Conservation (phyloP, 2,888 invertebrate genomes). For the Ennomos quercinarius region DNA sequence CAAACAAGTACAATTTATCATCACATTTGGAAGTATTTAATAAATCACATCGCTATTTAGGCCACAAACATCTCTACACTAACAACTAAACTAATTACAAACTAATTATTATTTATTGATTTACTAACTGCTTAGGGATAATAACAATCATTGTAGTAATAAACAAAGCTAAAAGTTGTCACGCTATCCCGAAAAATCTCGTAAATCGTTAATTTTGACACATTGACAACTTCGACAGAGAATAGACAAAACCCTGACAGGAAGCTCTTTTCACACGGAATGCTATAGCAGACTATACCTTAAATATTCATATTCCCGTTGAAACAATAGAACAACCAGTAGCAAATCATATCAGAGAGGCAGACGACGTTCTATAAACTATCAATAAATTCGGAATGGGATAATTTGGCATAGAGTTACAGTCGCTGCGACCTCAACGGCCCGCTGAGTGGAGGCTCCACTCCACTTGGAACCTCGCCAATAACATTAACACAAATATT, state of each 20-base stretch:
- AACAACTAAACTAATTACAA: no score
- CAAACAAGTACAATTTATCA: neutral
- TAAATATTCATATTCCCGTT: neutral
- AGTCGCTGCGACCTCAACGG: conserved; percentile 52
- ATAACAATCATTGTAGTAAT: no score
- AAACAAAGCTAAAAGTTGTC: no score
- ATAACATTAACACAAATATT: conserved; percentile 70
- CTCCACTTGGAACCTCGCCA: conserved; percentile 73
- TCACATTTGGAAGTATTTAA: conserved; percentile 11
- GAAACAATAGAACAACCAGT: neutral
- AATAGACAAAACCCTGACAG: no score
- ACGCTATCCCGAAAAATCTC: no score
- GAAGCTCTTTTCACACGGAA: no score
- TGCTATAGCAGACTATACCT: no score
- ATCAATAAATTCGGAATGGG: conserved; percentile 59
- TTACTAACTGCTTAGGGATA: no score
- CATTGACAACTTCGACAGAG: no score
- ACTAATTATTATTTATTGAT: no score
- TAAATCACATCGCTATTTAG: conserved; percentile 13
- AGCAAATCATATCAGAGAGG: conserved; percentile 22
- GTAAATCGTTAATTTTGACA: no score
- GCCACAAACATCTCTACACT: conserved; percentile 2
- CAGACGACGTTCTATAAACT: conserved; percentile 35
- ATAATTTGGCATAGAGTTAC: conserved; percentile 67
- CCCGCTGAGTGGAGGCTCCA: conserved; percentile 58